These are phyloP conservation scores for Spatula versicolor DNA, from an alignment of 2,797 vertebrate genomes.

Conservation along the genomic window DNA sequence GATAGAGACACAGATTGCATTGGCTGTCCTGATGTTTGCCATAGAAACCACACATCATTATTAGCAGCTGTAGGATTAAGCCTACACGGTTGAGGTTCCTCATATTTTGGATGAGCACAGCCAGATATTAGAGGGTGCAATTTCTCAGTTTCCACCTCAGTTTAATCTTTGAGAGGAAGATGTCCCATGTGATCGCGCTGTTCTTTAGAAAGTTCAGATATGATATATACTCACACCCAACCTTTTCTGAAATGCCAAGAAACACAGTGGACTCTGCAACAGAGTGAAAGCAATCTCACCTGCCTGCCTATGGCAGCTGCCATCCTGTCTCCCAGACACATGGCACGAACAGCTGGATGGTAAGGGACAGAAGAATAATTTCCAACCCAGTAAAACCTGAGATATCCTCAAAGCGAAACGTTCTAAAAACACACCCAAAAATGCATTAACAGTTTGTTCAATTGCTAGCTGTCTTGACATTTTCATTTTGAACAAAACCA, in stretches of 20 bases:
- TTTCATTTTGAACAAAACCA: neutral
- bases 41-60: conserved; percentile 44
- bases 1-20: neutral
- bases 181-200: fast-evolving
- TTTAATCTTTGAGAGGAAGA: neutral
- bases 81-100: neutral
- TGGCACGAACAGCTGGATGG: neutral
- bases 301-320: neutral
- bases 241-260: neutral
- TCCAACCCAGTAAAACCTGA: neutral
- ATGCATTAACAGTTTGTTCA: neutral
- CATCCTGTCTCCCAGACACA: neutral
- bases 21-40: conserved; percentile 29
- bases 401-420: neutral
- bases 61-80: conserved; percentile 37
- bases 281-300: too few relatives aligned
- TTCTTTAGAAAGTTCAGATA: neutral
- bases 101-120: neutral
- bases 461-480: neutral
- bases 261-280: neutral
- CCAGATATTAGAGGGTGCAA: neutral
- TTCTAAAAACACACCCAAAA: neutral
- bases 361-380: neutral
- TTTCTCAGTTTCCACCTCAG: neutral
- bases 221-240: fast-evolving